These are phyloP conservation scores for Melanotaenia duboulayi DNA, from an alignment of 2,113 vertebrate genomes.

Conservation along the genomic window DNA sequence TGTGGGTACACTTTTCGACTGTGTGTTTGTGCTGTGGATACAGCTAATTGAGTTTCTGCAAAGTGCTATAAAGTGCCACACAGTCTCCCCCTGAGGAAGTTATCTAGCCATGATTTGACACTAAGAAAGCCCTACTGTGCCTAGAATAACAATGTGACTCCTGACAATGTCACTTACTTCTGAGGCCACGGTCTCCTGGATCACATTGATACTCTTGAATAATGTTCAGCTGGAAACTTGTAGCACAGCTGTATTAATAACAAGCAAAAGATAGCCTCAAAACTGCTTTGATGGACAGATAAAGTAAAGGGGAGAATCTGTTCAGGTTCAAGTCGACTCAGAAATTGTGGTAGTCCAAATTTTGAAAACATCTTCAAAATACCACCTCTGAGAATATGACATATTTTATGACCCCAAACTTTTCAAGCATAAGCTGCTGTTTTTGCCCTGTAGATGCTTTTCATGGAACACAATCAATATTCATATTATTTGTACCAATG, in stretches of 20 bases:
- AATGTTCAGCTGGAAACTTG: no score
- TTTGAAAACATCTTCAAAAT: no score
- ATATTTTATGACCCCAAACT: no score
- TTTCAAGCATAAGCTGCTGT: background rate
- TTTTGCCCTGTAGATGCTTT: background rate
- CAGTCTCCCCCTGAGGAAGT: background rate
- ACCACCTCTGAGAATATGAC: no score
- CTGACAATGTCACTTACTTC: background rate
- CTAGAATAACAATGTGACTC: background rate
- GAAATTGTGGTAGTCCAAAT: no score
- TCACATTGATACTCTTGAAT: background rate
- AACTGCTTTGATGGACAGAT: background rate
- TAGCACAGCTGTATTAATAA: background rate
- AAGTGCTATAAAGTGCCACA: background rate
- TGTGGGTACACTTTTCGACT: background rate
- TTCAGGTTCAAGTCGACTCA: no score
- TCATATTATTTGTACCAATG: background rate
- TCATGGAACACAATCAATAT: conserved; percentile 10
- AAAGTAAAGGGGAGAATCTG: background rate
- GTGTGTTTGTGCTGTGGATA: background rate
- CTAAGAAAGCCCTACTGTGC: background rate
- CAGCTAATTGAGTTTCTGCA: background rate
- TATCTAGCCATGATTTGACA: background rate
- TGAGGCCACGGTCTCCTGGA: background rate
- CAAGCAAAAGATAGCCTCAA: no score